These are phyloP conservation scores for Esox masquinongy DNA, from an alignment of 2,797 vertebrate species.

Conservation along the genomic window DNA sequence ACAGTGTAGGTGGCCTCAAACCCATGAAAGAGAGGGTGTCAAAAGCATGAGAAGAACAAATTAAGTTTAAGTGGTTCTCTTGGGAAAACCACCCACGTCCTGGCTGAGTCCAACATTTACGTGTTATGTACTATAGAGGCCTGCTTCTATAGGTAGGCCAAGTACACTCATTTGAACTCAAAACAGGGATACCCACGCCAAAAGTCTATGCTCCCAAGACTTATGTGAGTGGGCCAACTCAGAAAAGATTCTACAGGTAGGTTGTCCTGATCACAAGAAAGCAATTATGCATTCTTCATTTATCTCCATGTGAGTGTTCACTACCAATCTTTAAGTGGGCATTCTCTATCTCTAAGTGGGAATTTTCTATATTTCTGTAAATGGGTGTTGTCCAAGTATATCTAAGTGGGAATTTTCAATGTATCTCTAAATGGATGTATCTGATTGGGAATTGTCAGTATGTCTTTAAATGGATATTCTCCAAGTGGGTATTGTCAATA, in stretches of 20 bases:
- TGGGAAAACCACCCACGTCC: background rate
- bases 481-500: background rate
- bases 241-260: background rate
- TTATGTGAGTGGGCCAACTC: background rate
- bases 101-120: background rate
- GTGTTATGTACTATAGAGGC: no score
- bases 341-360: background rate
- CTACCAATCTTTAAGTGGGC: no score
- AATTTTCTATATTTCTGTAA: no score
- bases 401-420: no score
- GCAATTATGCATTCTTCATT: no score
- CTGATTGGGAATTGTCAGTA: no score
- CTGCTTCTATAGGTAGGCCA: no score
- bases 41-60: background rate
- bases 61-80: background rate
- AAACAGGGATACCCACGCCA: background rate
- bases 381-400: no score
- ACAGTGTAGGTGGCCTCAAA: background rate
- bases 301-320: no score
- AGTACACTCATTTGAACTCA: background rate
- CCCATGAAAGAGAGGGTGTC: background rate
- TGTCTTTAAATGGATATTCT: background rate
- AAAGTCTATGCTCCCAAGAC: background rate
- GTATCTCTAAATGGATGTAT: no score
- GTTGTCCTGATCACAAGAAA: background rate